Percentiles rank a stretch among this genome's conserved stretches.
Evolutionary conservation across 2,113 vertebrate genomes (phyloP).

Genomic region (Embiotoca jacksoni): DNA sequence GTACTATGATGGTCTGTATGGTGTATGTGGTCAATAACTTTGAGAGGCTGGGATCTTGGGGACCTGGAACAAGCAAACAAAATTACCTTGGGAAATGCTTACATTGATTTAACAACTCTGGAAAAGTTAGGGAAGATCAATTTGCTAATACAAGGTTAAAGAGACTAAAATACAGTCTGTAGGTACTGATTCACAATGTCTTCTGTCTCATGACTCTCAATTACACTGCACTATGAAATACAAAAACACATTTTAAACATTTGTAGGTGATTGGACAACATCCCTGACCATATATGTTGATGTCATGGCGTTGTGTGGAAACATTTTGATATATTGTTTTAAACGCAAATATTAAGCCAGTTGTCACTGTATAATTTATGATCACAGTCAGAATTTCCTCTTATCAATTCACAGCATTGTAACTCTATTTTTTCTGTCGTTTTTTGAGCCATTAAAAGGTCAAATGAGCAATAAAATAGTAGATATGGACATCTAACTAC

Average conservation of each 20-base stretch:
- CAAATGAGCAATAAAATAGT: conserved; percentile 29
- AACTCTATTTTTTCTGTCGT: conserved; percentile 19
- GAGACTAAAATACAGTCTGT: background rate
- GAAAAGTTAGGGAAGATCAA: background rate
- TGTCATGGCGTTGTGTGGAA: background rate
- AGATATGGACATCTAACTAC: conserved; percentile 13
- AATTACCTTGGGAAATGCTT: background rate
- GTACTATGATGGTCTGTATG: background rate
- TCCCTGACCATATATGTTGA: background rate
- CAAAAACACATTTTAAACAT: background rate
- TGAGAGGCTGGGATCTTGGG: background rate
- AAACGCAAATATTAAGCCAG: background rate
- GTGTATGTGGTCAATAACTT: background rate
- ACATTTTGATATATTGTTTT: background rate
- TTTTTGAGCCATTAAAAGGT: conserved; percentile 9
- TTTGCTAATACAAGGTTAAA: conserved; percentile 18
- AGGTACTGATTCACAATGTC: background rate
- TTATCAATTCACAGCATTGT: conserved; percentile 17
- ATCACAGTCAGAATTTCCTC: background rate
- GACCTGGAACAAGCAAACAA: background rate
- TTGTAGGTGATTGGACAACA: background rate
- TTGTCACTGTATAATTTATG: conserved; percentile 1
- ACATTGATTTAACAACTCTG: conserved; percentile 12
- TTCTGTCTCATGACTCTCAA: background rate
- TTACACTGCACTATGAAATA: background rate